A percentile compares a stretch with the other conserved stretches of the same genome.
Evolutionary conservation across 1,140 invertebrate genomes (phyloP).

Genomic region (Pseudomyrmex sp.): DNA sequence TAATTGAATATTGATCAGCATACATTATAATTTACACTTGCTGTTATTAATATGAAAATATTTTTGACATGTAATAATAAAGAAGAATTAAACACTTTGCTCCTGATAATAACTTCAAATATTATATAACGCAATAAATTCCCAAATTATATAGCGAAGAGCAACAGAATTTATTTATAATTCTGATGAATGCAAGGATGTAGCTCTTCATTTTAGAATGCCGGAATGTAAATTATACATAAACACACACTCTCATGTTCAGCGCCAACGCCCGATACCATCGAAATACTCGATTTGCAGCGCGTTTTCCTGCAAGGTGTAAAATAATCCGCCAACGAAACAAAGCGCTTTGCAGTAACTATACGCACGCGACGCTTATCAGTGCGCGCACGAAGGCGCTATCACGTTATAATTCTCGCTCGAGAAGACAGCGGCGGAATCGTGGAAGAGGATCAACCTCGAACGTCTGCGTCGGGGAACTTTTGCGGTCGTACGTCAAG

Average conservation of each 20-base stretch:
- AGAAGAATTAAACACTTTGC: background rate
- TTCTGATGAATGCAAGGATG: background rate
- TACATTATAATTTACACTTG: background rate
- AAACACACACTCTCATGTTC: background rate
- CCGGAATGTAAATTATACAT: background rate
- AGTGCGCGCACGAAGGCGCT: slow-evolving; percentile 21
- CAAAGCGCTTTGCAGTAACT: slow-evolving; percentile 29
- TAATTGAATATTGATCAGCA: background rate
- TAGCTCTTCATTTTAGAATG: background rate
- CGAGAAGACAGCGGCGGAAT: background rate
- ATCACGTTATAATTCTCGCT: slow-evolving; percentile 50
- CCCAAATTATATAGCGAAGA: background rate
- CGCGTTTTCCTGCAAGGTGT: background rate
- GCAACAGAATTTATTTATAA: background rate
- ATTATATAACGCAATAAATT: background rate
- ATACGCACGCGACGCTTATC: slow-evolving; percentile 43
- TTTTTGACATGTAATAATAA: background rate
- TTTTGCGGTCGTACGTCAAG: slow-evolving; percentile 55
- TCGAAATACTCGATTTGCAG: background rate
- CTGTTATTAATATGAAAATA: background rate
- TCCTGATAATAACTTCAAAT: background rate
- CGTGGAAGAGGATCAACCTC: slow-evolving; percentile 22
- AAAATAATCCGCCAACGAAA: slow-evolving; percentile 33
- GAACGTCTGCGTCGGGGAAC: slow-evolving; percentile 24
- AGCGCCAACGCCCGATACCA: background rate